A percentile compares a stretch with the other conserved stretches of the same genome.
These are phyloP conservation scores for Onthophagus taurus DNA, from an alignment of 1,140 invertebrate genomes.

Conservation along the genomic window DNA sequence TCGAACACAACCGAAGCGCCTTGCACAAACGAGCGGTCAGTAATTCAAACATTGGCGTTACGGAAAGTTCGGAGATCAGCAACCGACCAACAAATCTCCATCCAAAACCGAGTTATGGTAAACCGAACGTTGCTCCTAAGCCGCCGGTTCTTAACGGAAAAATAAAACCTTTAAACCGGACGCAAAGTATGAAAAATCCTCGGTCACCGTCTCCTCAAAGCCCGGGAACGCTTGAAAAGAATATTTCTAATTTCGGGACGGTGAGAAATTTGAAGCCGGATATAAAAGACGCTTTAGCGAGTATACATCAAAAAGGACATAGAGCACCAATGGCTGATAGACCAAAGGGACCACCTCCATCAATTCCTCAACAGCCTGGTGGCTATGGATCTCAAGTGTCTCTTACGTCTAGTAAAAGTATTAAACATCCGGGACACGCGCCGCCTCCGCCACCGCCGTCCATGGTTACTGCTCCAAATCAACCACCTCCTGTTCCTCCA, in stretches of 20 bases:
- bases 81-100: constrained; percentile 16
- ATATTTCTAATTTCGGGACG: constrained; percentile 27
- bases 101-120: constrained; percentile 39
- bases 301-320: constrained; percentile 4
- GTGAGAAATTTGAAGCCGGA: constrained; percentile 28
- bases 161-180: constrained; percentile 40
- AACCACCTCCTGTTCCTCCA: constrained; percentile 20
- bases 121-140: constrained; percentile 47
- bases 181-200: constrained; percentile 45
- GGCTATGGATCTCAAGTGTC: no score
- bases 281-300: constrained; percentile 23
- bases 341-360: constrained; percentile 28
- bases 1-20: constrained; percentile 23
- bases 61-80: constrained; percentile 23
- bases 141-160: constrained; percentile 41
- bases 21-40: constrained; percentile 33
- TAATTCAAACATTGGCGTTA: constrained; percentile 29
- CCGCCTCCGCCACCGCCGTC: constrained; percentile 20
- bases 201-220: constrained; percentile 36
- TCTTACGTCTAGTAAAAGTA: constrained; percentile 16
- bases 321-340: constrained; percentile 20
- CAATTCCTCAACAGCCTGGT: constrained; percentile 24
- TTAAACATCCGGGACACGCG: constrained; percentile 12
- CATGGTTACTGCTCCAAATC: constrained; percentile 23
- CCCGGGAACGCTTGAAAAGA: constrained; percentile 17